Conservation (phyloP, 2,797 vertebrate species). For the Pipistrellus pygmaeus region DNA sequence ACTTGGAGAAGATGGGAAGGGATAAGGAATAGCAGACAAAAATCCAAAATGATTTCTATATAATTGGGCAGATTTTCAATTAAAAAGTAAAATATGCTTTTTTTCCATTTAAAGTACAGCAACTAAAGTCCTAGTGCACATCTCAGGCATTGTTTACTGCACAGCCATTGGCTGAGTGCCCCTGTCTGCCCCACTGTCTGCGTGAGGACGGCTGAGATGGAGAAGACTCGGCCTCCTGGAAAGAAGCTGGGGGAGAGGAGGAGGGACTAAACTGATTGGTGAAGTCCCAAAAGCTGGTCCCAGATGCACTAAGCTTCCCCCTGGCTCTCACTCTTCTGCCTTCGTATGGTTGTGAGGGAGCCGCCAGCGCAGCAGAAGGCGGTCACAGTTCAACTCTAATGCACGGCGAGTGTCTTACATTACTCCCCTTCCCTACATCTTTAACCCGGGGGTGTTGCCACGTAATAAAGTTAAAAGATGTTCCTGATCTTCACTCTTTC, state of each 20-base stretch:
- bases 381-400: background rate
- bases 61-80: background rate
- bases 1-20: background rate
- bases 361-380: background rate
- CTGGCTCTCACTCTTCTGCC: background rate
- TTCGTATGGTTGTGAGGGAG: background rate
- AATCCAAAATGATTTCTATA: background rate
- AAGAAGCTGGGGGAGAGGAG: background rate
- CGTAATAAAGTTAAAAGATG: constrained; percentile 10
- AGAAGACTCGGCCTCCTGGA: background rate
- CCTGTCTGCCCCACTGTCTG: background rate
- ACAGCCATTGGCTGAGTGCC: background rate
- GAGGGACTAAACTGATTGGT: background rate
- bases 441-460: background rate
- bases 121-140: background rate
- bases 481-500: background rate
- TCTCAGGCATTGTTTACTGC: background rate
- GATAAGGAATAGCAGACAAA: background rate
- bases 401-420: background rate
- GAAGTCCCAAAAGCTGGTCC: background rate
- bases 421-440: background rate
- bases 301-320: background rate
- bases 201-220: background rate
- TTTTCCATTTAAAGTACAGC: background rate
- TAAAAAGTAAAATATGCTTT: background rate